These are phyloP conservation scores for Gambusia affinis DNA, from an alignment of 2,113 vertebrate genomes.

Conservation along the genomic window DNA sequence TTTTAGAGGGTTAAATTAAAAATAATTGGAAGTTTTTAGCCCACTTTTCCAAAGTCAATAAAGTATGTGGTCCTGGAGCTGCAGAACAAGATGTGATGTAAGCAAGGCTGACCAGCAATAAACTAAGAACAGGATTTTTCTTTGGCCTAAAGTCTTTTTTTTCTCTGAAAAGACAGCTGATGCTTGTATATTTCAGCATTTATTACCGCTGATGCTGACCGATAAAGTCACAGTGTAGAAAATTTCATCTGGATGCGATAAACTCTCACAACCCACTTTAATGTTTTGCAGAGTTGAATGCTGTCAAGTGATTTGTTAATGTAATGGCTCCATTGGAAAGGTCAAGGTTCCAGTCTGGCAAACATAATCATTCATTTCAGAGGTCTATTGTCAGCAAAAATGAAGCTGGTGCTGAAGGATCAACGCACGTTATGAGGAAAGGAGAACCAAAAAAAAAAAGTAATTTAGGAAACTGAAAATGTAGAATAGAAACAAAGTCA, in stretches of 20 bases:
- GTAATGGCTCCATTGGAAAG: constrained; percentile 51
- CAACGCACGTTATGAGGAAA: neutral
- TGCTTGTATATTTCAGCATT: neutral
- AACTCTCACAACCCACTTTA: constrained; percentile 24
- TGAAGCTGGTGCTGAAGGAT: constrained; percentile 4
- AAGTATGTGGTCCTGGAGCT: constrained; percentile 4
- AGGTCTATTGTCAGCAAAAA: neutral
- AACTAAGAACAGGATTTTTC: neutral
- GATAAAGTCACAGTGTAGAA: constrained; percentile 9
- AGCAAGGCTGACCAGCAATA: neutral
- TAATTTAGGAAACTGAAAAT: neutral
- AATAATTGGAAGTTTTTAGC: neutral
- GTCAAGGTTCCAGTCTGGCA: constrained; percentile 66
- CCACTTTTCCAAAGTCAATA: neutral
- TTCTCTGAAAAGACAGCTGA: neutral
- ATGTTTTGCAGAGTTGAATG: constrained; percentile 10
- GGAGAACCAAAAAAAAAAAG: neutral
- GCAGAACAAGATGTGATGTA: neutral
- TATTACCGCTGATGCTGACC: neutral
- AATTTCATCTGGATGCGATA: constrained; percentile 26
- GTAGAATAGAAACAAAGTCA: neutral
- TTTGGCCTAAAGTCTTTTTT: neutral
- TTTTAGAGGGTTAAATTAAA: constrained; percentile 3
- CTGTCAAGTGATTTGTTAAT: constrained; percentile 48
- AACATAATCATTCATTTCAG: constrained; percentile 61